Conservation (phyloP, 1,140 invertebrate species). For the Muscidifurax raptorellus region DNA sequence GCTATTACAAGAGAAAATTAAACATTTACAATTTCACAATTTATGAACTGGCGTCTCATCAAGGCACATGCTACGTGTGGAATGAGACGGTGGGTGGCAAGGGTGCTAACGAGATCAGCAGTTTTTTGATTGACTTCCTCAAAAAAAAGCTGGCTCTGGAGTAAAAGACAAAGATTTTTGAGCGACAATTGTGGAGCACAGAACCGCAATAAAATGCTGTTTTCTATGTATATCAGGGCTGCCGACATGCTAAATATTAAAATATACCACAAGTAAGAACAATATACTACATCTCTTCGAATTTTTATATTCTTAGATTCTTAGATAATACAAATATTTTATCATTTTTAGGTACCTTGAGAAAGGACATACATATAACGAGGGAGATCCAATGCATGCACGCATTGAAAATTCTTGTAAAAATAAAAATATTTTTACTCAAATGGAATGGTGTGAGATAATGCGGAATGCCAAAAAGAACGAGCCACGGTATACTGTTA, state of each 20-base stretch:
- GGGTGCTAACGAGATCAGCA: neutral
- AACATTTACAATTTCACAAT: neutral
- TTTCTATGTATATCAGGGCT: slow-evolving; percentile 15
- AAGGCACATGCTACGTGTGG: neutral
- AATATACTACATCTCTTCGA: neutral
- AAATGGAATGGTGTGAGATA: too few species aligned
- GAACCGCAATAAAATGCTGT: slow-evolving; percentile 2
- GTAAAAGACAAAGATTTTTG: neutral
- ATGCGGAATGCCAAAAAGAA: neutral
- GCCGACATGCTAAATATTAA: neutral
- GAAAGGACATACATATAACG: neutral
- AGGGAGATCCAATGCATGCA: neutral
- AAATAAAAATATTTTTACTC: too few species aligned
- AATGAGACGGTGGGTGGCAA: slow-evolving; percentile 3
- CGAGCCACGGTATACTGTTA: neutral
- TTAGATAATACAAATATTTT: neutral
- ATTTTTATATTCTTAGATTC: neutral
- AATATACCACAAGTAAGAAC: neutral
- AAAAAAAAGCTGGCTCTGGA: neutral
- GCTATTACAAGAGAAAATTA: neutral
- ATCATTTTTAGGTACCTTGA: neutral
- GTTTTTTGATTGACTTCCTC: neutral
- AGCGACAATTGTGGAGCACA: slow-evolving; percentile 15
- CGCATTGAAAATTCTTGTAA: neutral
- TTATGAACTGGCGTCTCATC: neutral